phyloP scores from a whole-genome alignment of 92 coral and sea anemone species.

The Hydrozoanthus gracilis region DNA sequence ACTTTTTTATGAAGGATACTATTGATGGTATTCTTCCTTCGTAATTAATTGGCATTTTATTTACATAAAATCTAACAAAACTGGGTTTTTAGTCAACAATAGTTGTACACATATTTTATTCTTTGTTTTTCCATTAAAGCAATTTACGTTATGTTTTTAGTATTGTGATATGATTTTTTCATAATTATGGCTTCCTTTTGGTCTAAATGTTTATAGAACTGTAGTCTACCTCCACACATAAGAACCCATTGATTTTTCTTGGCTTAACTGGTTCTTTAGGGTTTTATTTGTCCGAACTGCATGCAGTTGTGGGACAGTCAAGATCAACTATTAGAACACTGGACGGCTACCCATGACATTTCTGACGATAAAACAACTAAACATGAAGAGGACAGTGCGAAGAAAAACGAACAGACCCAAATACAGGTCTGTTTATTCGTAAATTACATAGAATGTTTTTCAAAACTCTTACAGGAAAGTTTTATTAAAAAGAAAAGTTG shows the following conservation, averaged over 20 bases:
- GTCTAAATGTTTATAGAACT: neutral
- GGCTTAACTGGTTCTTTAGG: slow-evolving; percentile 59
- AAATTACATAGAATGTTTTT: neutral
- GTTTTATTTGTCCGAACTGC: slow-evolving; percentile 96
- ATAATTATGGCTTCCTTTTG: neutral
- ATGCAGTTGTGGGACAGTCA: slow-evolving; percentile 90
- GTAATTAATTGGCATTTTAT: too few species aligned
- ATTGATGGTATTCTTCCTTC: too few species aligned
- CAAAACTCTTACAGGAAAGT: neutral
- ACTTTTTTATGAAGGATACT: too few species aligned
- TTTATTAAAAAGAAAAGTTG: neutral
- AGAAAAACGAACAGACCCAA: slow-evolving; percentile 30
- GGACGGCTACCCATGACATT: slow-evolving; percentile 73
- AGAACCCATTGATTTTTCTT: neutral
- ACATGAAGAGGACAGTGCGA: slow-evolving; percentile 28
- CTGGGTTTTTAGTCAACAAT: too few species aligned
- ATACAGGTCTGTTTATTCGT: slow-evolving; percentile 23
- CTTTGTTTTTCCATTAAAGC: too few species aligned
- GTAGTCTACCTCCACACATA: too few species aligned
- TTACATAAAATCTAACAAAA: too few species aligned
- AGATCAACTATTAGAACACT: slow-evolving; percentile 86
- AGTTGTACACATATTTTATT: too few species aligned
- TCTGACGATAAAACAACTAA: slow-evolving; percentile 33
- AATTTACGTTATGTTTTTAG: too few species aligned
- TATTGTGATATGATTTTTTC: too few species aligned